These are phyloP conservation scores for Merodon equestris DNA, from an alignment of 2,888 invertebrate genomes.

Conservation along the genomic window DNA sequence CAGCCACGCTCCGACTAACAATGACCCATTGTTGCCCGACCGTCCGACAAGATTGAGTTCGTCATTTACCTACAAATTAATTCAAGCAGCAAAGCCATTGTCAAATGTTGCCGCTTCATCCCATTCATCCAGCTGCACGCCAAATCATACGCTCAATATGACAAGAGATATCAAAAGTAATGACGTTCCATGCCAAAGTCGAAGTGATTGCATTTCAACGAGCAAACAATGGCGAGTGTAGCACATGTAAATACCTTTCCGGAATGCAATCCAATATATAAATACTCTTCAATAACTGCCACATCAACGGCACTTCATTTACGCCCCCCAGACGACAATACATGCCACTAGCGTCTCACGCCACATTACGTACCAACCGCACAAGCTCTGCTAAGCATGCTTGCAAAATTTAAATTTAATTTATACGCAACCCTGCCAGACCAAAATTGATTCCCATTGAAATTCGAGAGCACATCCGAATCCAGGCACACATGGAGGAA, in stretches of 20 bases:
- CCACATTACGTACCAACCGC: too few relatives aligned
- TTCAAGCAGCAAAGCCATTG: background rate
- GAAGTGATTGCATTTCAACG: constrained; percentile 1
- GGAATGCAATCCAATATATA: constrained; percentile 17
- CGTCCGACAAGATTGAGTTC: background rate
- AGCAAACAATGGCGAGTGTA: constrained; percentile 6
- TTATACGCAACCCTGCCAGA: constrained; percentile 12
- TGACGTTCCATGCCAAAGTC: too few relatives aligned
- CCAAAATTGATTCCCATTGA: constrained; percentile 31
- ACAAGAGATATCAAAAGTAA: too few relatives aligned
- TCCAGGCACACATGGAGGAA: too few relatives aligned
- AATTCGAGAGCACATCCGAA: background rate
- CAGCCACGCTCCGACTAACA: too few relatives aligned
- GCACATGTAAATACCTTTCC: constrained; percentile 15
- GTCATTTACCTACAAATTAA: background rate
- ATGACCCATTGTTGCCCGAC: too few relatives aligned
- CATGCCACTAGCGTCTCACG: constrained; percentile 29
- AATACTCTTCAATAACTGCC: constrained; percentile 21
- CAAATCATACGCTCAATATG: too few relatives aligned
- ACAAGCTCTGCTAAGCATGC: constrained; percentile 2
- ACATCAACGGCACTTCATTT: constrained; percentile 11
- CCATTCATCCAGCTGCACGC: too few relatives aligned
- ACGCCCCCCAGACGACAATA: background rate
- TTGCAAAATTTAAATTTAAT: constrained; percentile 46
- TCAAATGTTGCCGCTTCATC: background rate